A percentile compares a stretch with the other conserved stretches of the same genome.
Evolutionary conservation across 92 coral and sea anemone genomes (phyloP).

Genomic region (Palythoa caribaeorum): DNA sequence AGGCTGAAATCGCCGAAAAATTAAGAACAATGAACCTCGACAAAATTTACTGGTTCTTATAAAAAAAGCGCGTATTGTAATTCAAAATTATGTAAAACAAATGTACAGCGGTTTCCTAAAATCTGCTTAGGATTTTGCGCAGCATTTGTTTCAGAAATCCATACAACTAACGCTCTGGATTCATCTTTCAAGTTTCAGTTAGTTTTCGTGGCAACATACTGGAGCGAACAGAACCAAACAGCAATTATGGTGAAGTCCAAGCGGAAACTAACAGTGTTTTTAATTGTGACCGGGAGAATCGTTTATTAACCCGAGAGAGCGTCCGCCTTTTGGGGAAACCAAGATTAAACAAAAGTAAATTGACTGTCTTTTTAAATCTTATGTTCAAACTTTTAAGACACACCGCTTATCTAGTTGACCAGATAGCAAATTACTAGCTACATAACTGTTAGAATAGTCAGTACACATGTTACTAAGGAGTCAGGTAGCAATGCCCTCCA

Average conservation of each 20-base stretch:
- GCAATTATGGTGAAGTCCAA: not conserved
- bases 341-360: slow-evolving; percentile 61
- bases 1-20: no score
- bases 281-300: not conserved
- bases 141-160: not conserved
- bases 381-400: not conserved
- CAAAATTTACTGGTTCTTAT: no score
- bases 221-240: not conserved
- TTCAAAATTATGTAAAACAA: no score
- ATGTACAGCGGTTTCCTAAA: no score
- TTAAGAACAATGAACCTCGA: no score
- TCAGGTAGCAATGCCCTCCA: no score
- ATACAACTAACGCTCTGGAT: not conserved
- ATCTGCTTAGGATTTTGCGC: no score
- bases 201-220: not conserved
- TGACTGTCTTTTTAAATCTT: not conserved
- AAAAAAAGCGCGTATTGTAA: no score
- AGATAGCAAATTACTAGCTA: no score
- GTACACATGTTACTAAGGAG: no score
- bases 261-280: not conserved
- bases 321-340: slow-evolving; percentile 76
- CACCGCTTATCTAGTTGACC: not conserved
- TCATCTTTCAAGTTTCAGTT: not conserved
- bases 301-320: slow-evolving; percentile 35
- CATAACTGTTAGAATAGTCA: no score